Evolutionary conservation across 2,888 invertebrate genomes (phyloP).

Genomic region (Ormia ochracea): DNA sequence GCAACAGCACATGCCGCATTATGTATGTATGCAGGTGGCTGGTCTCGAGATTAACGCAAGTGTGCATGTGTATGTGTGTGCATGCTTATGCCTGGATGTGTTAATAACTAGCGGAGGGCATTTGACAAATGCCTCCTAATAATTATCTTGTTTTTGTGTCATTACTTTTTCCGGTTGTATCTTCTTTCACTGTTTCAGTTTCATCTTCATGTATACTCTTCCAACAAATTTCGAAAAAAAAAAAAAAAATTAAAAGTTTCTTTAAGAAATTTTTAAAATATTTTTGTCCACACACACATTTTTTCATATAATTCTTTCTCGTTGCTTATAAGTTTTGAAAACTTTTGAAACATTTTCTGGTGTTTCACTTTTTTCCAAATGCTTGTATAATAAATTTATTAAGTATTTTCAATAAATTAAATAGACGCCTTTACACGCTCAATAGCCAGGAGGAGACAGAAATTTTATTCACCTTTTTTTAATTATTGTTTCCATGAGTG

Average conservation of each 20-base stretch:
- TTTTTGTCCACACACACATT: not conserved
- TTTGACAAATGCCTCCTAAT: slow-evolving; percentile 60
- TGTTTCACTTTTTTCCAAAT: not conserved
- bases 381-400: slow-evolving; percentile 46
- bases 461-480: slow-evolving; percentile 11
- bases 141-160: slow-evolving; percentile 56
- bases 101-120: slow-evolving; percentile 33
- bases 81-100: too few relatives aligned
- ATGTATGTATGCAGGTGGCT: slow-evolving; percentile 1
- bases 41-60: not conserved
- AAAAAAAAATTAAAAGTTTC: slow-evolving; percentile 36
- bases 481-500: slow-evolving; percentile 32
- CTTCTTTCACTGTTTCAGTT: slow-evolving; percentile 9
- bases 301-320: too few relatives aligned
- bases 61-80: not conserved
- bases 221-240: not conserved
- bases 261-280: slow-evolving; percentile 22
- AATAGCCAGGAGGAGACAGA: not conserved
- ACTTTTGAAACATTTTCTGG: slow-evolving; percentile 6
- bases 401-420: slow-evolving; percentile 55
- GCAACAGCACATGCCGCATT: not conserved
- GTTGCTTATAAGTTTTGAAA: not conserved
- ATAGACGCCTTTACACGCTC: slow-evolving; percentile 23
- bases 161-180: slow-evolving; percentile 54
- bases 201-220: slow-evolving; percentile 1